Base-by-base conservation (phyloP, 2,888 invertebrate species). In the Pasiphila rectangulata region DNA sequence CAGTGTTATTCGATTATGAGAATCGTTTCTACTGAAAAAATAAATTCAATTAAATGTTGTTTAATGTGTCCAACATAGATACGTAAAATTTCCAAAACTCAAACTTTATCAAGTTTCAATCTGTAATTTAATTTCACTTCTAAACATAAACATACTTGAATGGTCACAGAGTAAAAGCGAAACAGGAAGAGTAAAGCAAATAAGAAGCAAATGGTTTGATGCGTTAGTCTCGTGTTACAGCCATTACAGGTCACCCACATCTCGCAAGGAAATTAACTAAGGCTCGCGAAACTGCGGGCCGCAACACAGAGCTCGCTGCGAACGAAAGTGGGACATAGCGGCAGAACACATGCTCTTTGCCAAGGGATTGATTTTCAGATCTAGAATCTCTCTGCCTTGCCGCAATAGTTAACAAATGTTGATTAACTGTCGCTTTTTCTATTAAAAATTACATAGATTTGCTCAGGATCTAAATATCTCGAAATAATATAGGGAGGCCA, bases 101-200 rank as follows among this genome's bases (percentile, higher is more conserved):
- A n/a, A n/a, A n/a, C n/a, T n/a, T n/a, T n/a, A n/a, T n/a, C n/a
- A n/a, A n/a, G n/a, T n/a, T n/a, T n/a, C n/a, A n/a, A n/a, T n/a
- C n/a, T n/a, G n/a, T n/a, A n/a, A n/a, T n/a, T n/a, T n/a, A n/a
- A n/a, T n/a, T n/a, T n/a, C n/a, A n/a, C n/a, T n/a, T n/a, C n/a
- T n/a, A n/a, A n/a, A n/a, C n/a, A 30, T 15, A 41, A 46, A 36
- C 38, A 40, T 9, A 24, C 19, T 17, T 17, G 17, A 19, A 24
- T 24, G 24, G 13, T 16, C 17, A 21, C 34, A 35, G 32, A 32
- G 27, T 44, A 34, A 36, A 44, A 41, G 29, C 51, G 46, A 61
- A 63, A 57, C 61, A 64, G 62, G 65, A 67, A 61, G 54, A 54
- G 56, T 46, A 58, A 51, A 56, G 58, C 56, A 66, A 67, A 67